Conservation (phyloP, 2,888 invertebrate species). For the Eristalis tenax region DNA sequence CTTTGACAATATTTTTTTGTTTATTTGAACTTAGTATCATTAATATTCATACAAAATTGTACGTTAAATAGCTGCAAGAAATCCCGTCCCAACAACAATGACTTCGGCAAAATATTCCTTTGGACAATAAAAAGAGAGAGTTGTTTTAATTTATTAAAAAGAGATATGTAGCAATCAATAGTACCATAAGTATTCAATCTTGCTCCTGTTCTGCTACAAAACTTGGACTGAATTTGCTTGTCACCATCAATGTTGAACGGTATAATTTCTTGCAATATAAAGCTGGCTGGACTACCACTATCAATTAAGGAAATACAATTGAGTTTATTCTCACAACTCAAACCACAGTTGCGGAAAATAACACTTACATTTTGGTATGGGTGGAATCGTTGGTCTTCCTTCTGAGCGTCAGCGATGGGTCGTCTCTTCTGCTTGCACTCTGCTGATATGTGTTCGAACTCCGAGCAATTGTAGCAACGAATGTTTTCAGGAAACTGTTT, state of each 20-base stretch:
- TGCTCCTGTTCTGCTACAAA: neutral
- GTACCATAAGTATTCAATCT: neutral
- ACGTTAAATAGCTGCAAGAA: no score
- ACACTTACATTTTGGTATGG: neutral
- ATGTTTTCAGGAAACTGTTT: no score
- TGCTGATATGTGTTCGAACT: neutral
- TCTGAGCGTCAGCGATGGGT: neutral
- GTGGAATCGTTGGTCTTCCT: neutral
- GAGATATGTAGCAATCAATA: neutral
- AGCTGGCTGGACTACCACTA: slow-evolving; percentile 9
- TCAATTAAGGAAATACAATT: slow-evolving; percentile 9
- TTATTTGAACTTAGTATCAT: no score
- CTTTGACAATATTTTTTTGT: no score
- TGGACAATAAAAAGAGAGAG: no score
- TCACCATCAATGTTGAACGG: neutral
- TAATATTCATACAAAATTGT: no score
- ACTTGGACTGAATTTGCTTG: neutral
- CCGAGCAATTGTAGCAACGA: no score
- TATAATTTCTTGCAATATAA: slow-evolving; percentile 14
- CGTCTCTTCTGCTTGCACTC: neutral
- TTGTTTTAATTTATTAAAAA: neutral
- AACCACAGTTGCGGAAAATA: neutral
- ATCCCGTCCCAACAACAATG: no score
- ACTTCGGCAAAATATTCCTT: no score
- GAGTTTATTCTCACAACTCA: neutral